Base-by-base conservation (phyloP, 2,888 invertebrate genomes). In the Chaetogeoica ovagalla region DNA sequence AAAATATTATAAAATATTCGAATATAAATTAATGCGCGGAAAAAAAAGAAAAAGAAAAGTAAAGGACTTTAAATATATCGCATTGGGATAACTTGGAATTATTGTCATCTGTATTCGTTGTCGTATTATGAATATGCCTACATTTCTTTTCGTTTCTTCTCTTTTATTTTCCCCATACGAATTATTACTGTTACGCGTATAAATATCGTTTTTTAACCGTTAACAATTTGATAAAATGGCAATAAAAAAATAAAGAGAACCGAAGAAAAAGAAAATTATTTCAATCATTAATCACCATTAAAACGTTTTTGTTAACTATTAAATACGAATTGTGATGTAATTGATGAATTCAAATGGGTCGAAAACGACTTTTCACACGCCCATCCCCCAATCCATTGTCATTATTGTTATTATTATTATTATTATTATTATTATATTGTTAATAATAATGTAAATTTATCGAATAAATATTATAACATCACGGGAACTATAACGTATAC, bases 261-360 rank as follows among this genome's bases (percentile, higher is more conserved):
- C 30, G 15, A 73, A 7, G 17, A 65, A 74, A 55, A 19, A 30
- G 4, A 65, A 74, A 55, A 19, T 52, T 43, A 73, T 73, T 62
- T 60, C 17, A 21, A 43, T 43, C 66, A 76, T 76, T 68, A 59
- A 76, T 76, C 59, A 76, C 43, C 59, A 68, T 76, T 76, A 76
- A 57, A 55, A 57, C n/a, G 55, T 39, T 59, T 76, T 76, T 76
- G 43, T 55, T 39, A 39, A 65, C 43, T 43, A 74, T 39, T 65
- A 55, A 55, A 74, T 52, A 73, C 37, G 48, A 19, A 77, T 69
- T 69, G 43, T 69, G 23, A 7, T 23, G 23, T 60, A 60, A 62
- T 69, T 77, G 43, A 69, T 77, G 60, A 69, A 74, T 55, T 65
- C 39, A 21, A 65, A 17, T 21, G 21, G 43, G 21, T 23, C 37